These are phyloP conservation scores for Propithecus perrieri DNA, from an alignment of 2,797 vertebrate genomes.

Conservation along the genomic window DNA sequence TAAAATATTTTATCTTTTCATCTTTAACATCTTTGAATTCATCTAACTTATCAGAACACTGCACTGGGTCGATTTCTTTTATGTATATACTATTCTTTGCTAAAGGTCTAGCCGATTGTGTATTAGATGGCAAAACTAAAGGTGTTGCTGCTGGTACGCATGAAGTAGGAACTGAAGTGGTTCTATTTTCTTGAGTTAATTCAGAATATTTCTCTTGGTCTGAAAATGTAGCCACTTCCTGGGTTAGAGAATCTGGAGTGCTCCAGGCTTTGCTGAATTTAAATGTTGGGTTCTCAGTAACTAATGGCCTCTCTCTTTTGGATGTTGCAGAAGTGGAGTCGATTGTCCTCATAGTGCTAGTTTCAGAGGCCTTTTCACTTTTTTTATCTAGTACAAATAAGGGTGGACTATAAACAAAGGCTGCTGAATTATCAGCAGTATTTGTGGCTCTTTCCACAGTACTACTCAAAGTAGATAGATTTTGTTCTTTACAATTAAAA, in stretches of 20 bases:
- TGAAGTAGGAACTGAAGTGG: slow-evolving; percentile 75
- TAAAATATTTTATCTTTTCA: slow-evolving; percentile 76
- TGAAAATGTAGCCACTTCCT: slow-evolving; percentile 76
- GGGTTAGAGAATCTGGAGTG: slow-evolving; percentile 69
- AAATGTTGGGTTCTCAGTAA: slow-evolving; percentile 56
- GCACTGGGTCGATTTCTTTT: slow-evolving; percentile 60
- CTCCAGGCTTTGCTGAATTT: slow-evolving; percentile 78
- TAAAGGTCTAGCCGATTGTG: slow-evolving; percentile 75
- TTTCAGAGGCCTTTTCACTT: slow-evolving; percentile 57
- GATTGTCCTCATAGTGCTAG: background rate
- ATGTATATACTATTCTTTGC: slow-evolving; percentile 67
- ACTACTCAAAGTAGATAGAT: slow-evolving; percentile 63
- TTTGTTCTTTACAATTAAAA: slow-evolving; percentile 70
- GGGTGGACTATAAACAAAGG: slow-evolving; percentile 42
- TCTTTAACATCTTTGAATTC: slow-evolving; percentile 79
- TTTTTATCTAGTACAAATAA: slow-evolving; percentile 64
- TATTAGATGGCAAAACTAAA: slow-evolving; percentile 76
- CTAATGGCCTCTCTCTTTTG: slow-evolving; percentile 11
- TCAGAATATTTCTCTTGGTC: slow-evolving; percentile 82
- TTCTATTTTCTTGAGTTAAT: slow-evolving; percentile 79
- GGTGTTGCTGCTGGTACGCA: slow-evolving; percentile 81
- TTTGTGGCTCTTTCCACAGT: slow-evolving; percentile 62
- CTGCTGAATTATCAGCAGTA: slow-evolving; percentile 55
- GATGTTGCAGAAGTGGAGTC: background rate
- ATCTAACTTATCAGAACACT: slow-evolving; percentile 74